phyloP scores from a whole-genome alignment of 2,797 vertebrate species.

The Cyclopterus lumpus region DNA sequence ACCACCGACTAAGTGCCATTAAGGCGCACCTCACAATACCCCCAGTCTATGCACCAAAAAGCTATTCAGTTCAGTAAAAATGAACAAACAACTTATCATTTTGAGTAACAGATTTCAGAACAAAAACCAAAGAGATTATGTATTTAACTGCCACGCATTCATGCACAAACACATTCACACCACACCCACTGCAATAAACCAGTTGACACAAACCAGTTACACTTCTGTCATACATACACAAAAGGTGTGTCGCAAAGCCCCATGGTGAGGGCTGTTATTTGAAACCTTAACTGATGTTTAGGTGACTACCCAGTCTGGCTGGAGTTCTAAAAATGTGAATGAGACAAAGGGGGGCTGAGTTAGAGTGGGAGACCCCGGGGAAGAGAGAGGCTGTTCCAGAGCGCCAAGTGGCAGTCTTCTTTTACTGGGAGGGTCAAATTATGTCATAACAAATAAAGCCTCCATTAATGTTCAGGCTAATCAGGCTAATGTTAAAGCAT shows the following conservation, averaged over 20 bases:
- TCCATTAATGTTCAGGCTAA: conserved; percentile 43
- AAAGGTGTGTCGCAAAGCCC: conserved; percentile 79
- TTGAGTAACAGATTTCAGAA: neutral
- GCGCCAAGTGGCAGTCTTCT: conserved; percentile 42
- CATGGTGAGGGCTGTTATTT: conserved; percentile 75
- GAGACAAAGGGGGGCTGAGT: conserved; percentile 64
- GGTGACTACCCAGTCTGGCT: conserved; percentile 65
- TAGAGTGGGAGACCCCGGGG: conserved; percentile 22
- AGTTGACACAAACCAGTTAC: conserved; percentile 79
- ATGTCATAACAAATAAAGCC: conserved; percentile 52
- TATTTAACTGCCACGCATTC: conserved; percentile 17
- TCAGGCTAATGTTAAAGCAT: conserved; percentile 27
- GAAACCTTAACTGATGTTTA: conserved; percentile 82
- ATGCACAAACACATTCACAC: conserved; percentile 21
- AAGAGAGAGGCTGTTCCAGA: conserved; percentile 39
- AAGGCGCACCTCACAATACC: conserved; percentile 30
- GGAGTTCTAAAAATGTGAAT: conserved; percentile 68
- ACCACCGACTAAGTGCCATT: conserved; percentile 31
- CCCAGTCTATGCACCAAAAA: neutral
- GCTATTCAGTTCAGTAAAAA: neutral
- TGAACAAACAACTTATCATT: neutral
- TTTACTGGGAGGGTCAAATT: conserved; percentile 46
- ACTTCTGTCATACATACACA: conserved; percentile 77
- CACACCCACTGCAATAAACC: conserved; percentile 70
- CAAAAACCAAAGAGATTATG: neutral